Conservation (phyloP, 2,888 invertebrate species). For the Lycaena phlaeas region DNA sequence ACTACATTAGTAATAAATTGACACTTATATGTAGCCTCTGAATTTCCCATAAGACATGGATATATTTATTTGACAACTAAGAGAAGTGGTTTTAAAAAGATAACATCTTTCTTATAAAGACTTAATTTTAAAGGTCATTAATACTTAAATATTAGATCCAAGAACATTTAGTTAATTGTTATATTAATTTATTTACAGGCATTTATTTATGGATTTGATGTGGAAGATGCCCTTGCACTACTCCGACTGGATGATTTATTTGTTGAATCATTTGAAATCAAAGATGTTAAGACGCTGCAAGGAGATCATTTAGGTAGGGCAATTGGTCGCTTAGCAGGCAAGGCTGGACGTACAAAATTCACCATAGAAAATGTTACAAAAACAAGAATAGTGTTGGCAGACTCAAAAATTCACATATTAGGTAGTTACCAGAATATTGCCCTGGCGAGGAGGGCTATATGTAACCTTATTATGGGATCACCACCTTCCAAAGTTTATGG, state of each 20-base stretch:
- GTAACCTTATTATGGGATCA: slow-evolving; percentile 96
- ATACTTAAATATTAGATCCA: too few species aligned
- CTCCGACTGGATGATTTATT: slow-evolving; percentile 96
- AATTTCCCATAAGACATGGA: too few species aligned
- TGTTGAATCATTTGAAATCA: slow-evolving; percentile 96
- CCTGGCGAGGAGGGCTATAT: slow-evolving; percentile 93
- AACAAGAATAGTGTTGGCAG: slow-evolving; percentile 97
- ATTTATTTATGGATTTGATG: slow-evolving; percentile 96
- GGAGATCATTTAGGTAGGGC: slow-evolving; percentile 97
- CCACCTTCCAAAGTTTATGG: slow-evolving; percentile 99
- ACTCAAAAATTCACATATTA: slow-evolving; percentile 95
- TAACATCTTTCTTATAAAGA: too few species aligned
- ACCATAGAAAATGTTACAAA: slow-evolving; percentile 99
- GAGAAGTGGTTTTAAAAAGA: too few species aligned
- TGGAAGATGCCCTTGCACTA: slow-evolving; percentile 96
- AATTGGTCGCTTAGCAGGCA: slow-evolving; percentile 97
- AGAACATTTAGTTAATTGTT: too few species aligned
- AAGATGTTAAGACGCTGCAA: slow-evolving; percentile 94
- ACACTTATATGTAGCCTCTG: too few species aligned
- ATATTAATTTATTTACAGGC: too few species aligned
- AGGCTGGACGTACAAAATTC: slow-evolving; percentile 96
- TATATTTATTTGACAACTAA: too few species aligned
- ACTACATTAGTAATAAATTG: too few species aligned
- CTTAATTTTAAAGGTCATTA: too few species aligned
- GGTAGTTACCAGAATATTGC: slow-evolving; percentile 98